Evolutionary conservation across 2,888 invertebrate genomes (phyloP).

Genomic region (Lasioglossum malachurum): DNA sequence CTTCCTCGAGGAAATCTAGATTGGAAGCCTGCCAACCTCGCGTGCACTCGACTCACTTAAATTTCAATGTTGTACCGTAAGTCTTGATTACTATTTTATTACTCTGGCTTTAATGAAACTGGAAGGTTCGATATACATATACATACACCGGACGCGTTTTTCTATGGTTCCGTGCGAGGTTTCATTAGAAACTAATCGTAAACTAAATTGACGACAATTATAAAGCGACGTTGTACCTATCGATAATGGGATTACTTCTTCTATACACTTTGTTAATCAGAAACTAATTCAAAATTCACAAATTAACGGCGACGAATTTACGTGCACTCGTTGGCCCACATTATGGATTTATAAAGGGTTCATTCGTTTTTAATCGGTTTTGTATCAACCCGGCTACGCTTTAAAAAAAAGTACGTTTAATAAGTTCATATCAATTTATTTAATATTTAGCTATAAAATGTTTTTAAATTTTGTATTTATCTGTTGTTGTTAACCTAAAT

Average conservation of each 20-base stretch:
- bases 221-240: neutral
- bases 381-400: too few relatives aligned
- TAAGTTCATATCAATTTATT: too few relatives aligned
- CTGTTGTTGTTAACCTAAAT: too few relatives aligned
- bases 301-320: neutral
- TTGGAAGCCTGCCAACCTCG: neutral
- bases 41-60: slow-evolving; percentile 12
- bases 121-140: neutral
- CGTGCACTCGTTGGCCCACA: neutral
- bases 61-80: slow-evolving; percentile 9
- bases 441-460: too few relatives aligned
- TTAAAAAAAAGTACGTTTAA: too few relatives aligned
- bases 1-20: neutral
- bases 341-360: neutral
- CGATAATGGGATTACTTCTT: neutral
- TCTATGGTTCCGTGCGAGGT: neutral
- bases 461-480: too few relatives aligned
- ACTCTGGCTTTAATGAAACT: neutral
- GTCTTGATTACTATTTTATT: slow-evolving; percentile 14
- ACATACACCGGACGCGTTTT: neutral
- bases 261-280: neutral
- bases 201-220: neutral
- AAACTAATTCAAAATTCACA: neutral
- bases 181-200: neutral
- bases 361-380: neutral